Evolutionary conservation across 2,888 invertebrate genomes (phyloP).

Genomic region (Netelia virgata): DNA sequence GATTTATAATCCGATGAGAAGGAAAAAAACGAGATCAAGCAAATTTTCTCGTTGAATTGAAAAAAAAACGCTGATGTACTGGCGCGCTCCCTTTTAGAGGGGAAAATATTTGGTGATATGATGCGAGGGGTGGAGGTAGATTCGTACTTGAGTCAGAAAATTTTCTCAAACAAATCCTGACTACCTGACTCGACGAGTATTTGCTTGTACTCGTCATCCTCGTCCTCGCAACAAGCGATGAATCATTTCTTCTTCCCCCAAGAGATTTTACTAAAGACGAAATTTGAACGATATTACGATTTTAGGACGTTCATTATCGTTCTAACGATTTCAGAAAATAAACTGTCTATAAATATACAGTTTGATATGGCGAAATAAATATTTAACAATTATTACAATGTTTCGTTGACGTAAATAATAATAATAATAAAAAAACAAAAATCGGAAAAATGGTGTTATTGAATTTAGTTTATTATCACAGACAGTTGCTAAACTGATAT

Average conservation of each 20-base stretch:
- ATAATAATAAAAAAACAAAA: too few relatives aligned
- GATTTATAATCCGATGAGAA: not conserved
- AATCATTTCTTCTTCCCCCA: constrained; percentile 27
- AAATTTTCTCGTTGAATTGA: too few relatives aligned
- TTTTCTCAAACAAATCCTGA: not conserved
- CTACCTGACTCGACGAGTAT: constrained; percentile 33
- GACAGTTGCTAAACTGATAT: not conserved
- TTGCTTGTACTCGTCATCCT: constrained; percentile 45
- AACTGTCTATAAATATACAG: too few relatives aligned
- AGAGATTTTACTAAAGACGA: not conserved
- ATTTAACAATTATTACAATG: too few relatives aligned
- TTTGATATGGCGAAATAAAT: too few relatives aligned
- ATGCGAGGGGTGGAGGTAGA: not conserved
- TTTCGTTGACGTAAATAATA: too few relatives aligned
- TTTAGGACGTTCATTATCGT: not conserved
- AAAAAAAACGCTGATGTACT: not conserved
- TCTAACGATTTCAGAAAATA: not conserved
- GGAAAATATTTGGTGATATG: not conserved
- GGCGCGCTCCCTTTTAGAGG: not conserved
- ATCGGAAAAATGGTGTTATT: too few relatives aligned
- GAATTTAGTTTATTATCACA: not conserved
- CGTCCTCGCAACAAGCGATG: constrained; percentile 25
- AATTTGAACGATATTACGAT: constrained; percentile 12
- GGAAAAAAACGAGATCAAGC: not conserved
- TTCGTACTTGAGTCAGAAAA: constrained; percentile 8